phyloP scores from a whole-genome alignment of 92 coral and sea anemone species.

The Chrysogorgia sp. region DNA sequence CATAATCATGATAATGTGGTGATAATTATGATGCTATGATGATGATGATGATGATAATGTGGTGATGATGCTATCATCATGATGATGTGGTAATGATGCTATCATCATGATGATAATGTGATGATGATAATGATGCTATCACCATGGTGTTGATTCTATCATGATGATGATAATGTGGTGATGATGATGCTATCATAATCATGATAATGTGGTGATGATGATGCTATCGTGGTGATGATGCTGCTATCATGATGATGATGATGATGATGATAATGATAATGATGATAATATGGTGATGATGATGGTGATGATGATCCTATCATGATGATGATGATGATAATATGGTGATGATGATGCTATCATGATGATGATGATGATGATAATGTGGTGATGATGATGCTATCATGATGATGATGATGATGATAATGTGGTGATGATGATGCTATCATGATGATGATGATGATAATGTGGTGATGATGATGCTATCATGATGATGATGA shows the following conservation, averaged over 20 bases:
- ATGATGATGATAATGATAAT: not conserved
- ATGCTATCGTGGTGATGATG: not conserved
- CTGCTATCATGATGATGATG: not conserved
- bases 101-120: not conserved
- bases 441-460: not conserved
- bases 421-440: not conserved
- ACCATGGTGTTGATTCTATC: not conserved
- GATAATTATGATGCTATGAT: not conserved
- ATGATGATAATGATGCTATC: not conserved
- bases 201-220: not conserved
- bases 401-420: not conserved
- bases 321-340: not conserved
- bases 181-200: not conserved
- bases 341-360: not conserved
- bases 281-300: too few species aligned
- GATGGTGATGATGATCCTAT: not conserved
- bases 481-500: not conserved
- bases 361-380: not conserved
- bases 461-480: not conserved
- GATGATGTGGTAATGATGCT: not conserved
- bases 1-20: not conserved
- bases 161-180: not conserved
- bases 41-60: not conserved
- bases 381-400: not conserved
- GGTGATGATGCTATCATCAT: not conserved